Conservation (phyloP, 2,797 vertebrate genomes). For the Micromesistius poutassou region DNA sequence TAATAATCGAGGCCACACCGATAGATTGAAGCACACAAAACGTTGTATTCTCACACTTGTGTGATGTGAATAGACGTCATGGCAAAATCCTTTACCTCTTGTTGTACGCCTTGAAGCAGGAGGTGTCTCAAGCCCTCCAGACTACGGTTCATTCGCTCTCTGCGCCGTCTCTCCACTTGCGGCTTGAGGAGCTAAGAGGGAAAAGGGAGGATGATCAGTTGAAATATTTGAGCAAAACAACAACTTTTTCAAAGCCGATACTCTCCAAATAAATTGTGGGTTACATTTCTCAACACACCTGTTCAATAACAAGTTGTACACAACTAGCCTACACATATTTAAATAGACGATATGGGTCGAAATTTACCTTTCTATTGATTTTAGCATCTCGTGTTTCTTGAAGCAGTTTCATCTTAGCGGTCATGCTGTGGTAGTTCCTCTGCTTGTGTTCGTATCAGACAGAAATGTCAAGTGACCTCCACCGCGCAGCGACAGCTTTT, state of each 20-base stretch:
- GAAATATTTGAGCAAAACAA: not conserved
- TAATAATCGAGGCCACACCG: not conserved
- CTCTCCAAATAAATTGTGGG: not conserved
- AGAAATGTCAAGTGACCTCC: not conserved
- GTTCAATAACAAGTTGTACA: not conserved
- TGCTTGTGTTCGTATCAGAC: not conserved
- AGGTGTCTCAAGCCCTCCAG: constrained; percentile 76
- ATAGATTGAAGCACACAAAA: not conserved
- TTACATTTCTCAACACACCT: not conserved
- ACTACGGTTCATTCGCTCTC: constrained; percentile 83
- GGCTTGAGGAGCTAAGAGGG: constrained; percentile 69
- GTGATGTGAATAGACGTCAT: not conserved
- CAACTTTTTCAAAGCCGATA: not conserved
- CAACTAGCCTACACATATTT: not conserved
- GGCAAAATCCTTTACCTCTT: constrained; percentile 65
- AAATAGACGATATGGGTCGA: not conserved
- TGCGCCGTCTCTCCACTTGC: constrained; percentile 77
- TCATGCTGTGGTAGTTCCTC: not conserved
- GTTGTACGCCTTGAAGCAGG: constrained; percentile 67
- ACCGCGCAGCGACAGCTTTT: not conserved
- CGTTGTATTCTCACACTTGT: not conserved
- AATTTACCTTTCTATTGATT: constrained; percentile 47
- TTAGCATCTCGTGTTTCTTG: constrained; percentile 27
- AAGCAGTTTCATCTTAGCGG: constrained; percentile 22
- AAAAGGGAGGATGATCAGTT: not conserved